A percentile compares a stretch with the other conserved stretches of the same genome.
Conservation (phyloP, 2,888 invertebrate genomes). For the Hypomecis atomaria region DNA sequence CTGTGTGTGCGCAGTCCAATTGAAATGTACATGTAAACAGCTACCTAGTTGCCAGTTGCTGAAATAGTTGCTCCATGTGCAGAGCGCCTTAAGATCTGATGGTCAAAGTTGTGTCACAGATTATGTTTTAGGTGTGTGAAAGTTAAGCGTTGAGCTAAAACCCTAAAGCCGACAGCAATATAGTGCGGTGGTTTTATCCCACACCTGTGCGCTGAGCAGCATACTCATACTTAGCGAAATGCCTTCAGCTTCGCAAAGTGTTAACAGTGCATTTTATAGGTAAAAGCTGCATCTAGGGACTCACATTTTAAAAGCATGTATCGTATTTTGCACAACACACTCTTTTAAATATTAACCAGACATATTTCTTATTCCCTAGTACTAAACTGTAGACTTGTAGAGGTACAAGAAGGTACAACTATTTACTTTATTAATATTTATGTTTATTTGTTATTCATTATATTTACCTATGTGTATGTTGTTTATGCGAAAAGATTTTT, state of each 20-base stretch:
- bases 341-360: slow-evolving; percentile 6
- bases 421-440: not conserved
- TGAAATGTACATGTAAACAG: too few species aligned
- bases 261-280: slow-evolving; percentile 33
- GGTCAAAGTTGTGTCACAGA: too few species aligned
- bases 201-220: slow-evolving; percentile 35
- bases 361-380: not conserved
- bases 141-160: not conserved
- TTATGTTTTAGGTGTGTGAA: too few species aligned
- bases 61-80: too few species aligned
- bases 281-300: slow-evolving; percentile 29
- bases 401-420: too few species aligned
- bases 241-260: slow-evolving; percentile 25
- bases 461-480: not conserved
- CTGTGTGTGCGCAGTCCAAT: too few species aligned
- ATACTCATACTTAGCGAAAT: slow-evolving; percentile 41
- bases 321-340: slow-evolving; percentile 14
- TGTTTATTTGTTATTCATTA: not conserved
- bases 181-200: slow-evolving; percentile 26
- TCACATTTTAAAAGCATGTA: slow-evolving; percentile 36
- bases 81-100: too few species aligned
- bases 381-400: too few species aligned
- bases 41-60: too few species aligned
- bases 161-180: slow-evolving; percentile 14
- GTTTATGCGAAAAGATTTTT: not conserved